phyloP scores from a whole-genome alignment of 64 coral and sea anemone genomes.

The Hydrozoanthus tunicans region DNA sequence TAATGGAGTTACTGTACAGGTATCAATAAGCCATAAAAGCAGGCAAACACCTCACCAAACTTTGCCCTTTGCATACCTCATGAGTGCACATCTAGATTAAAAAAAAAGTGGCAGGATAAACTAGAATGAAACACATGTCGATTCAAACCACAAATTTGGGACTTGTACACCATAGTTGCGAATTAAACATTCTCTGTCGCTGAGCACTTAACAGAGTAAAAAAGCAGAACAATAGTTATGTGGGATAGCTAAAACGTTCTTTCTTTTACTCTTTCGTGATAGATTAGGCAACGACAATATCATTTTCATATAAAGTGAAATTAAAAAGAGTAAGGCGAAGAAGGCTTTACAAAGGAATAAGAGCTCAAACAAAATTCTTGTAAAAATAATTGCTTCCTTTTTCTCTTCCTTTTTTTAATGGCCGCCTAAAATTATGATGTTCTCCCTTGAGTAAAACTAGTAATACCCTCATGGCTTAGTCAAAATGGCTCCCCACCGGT shows the following conservation, averaged over 20 bases:
- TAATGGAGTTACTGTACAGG: not conserved
- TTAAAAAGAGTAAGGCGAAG: not conserved
- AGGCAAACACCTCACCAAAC: not conserved
- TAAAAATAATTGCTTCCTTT: not conserved
- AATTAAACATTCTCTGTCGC: not conserved
- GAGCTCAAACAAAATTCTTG: not conserved
- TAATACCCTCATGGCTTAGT: not conserved
- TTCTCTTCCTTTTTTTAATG: not conserved
- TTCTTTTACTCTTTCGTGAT: not conserved
- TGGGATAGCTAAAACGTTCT: not conserved
- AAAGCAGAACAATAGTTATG: too few relatives aligned
- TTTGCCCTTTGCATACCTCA: not conserved
- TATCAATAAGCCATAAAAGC: not conserved
- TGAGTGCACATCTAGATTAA: not conserved
- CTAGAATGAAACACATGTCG: not conserved
- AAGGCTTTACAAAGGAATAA: not conserved
- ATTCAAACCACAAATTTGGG: not conserved
- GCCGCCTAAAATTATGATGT: not conserved
- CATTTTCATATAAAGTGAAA: not conserved
- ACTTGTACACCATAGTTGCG: not conserved
- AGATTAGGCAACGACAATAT: not conserved
- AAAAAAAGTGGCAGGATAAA: not conserved
- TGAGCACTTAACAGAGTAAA: too few relatives aligned
- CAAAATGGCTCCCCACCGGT: conserved; percentile 9
- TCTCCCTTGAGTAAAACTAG: not conserved